Evolutionary conservation across 2,888 invertebrate species (phyloP), one percentile per base, ranked within the genome.

Genomic region (Syrphus vitripennis): DNA sequence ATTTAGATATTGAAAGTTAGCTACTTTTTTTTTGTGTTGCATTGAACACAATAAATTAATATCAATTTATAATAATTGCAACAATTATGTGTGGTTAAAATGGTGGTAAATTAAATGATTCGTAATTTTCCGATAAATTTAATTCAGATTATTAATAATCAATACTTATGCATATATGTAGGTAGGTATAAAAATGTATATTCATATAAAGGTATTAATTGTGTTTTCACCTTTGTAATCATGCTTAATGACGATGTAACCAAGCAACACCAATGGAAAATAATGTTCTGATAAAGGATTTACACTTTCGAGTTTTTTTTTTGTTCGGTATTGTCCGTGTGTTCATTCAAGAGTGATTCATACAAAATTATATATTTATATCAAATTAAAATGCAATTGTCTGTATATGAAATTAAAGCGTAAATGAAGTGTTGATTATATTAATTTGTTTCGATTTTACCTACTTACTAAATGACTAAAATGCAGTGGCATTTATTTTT

Each of bases 101-200:
- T 40, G 48, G 16, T 83, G 69, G 69, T 78, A 69, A 61, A 69
- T 83, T 77, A 31, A 78, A 83, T 83, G 80, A 80, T 34, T 71
- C 40, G 59, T 71, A 80, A 67, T 71, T 84, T 84, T 80, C 59
- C 71, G 59, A 50, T 80, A 80, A 80, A 80, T 84, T 63, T 59
- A 80, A 59, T 76, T 53, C 75, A 7, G 42, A 80, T 71, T 63
- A 79, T 70, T 75, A 37, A 42, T 19, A 79, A 75, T 79, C 21
- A 34, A 75, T 75, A 80, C 40, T 57, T 67, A 19, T 34, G 2
- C 10, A 6, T 26, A 24, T 50, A 50, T 12, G 24, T 50, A 21
- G 10, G n/a, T n/a, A 5, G 4, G 4, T 16, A n/a, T n/a, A 40
- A 2, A 5, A 16, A 19, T 19, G 16, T 21, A 53, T 37, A 29